phyloP scores from a whole-genome alignment of 2,888 invertebrate genomes.

The Cataglyphis rosenhaueri region DNA sequence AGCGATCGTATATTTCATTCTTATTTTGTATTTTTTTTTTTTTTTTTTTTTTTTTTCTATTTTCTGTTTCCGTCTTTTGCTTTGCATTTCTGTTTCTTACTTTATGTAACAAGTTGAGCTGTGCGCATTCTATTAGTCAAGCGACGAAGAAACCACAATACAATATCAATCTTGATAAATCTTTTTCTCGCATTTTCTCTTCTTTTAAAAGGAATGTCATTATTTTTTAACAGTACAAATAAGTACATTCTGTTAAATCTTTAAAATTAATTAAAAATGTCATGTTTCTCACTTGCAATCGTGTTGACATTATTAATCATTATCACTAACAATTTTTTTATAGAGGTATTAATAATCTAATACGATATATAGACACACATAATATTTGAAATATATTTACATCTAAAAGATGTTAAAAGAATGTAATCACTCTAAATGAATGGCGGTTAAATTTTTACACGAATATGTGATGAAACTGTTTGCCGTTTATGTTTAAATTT shows the following conservation, averaged over 20 bases:
- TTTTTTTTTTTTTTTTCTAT: constrained; percentile 13
- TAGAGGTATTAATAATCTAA: background rate
- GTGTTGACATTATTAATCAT: background rate
- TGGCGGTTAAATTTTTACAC: constrained; percentile 12
- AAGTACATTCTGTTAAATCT: background rate
- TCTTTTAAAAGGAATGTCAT: constrained; percentile 10
- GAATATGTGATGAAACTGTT: constrained; percentile 12
- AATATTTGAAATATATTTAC: background rate
- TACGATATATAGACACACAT: background rate
- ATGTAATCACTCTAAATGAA: constrained; percentile 14
- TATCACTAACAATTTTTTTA: background rate
- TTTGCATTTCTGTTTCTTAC: constrained; percentile 23
- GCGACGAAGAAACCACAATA: background rate
- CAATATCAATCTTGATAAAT: constrained; percentile 10
- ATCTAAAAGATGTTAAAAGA: constrained; percentile 22
- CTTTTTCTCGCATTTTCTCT: background rate
- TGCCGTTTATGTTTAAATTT: constrained; percentile 29
- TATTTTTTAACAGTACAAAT: constrained; percentile 18
- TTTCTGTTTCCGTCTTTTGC: background rate
- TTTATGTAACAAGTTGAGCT: constrained; percentile 23
- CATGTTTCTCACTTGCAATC: background rate
- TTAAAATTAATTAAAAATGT: background rate
- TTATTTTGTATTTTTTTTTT: constrained; percentile 28
- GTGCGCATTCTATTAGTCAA: constrained; percentile 21
- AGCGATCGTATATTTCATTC: constrained; percentile 26